Evolutionary conservation across 2,888 invertebrate species (phyloP), one percentile per base, ranked within the genome.

Genomic region (Temnothorax unifasciatus): DNA sequence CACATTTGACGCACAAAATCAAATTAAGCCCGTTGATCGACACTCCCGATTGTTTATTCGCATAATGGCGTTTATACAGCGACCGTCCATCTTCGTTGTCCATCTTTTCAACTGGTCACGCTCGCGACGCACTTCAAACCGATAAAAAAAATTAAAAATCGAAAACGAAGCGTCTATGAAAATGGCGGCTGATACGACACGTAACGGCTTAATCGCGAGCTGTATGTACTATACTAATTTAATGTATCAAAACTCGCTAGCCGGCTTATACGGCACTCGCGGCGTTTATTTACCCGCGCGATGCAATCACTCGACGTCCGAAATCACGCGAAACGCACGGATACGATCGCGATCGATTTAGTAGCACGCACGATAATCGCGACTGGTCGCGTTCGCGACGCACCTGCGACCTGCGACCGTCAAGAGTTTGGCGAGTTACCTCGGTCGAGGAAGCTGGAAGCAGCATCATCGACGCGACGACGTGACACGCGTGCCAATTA

Each of bases 401-500:
- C 41, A 44, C 41, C 34, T 25, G 25, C 25, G 25, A 25, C 25
- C 25, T 21, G 8, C 41, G 61, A 63, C 2, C 34, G 13, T 25
- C 8, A 3, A 15, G 34, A 61, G 21, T 21, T 41, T 21, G 8
- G 18, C 59, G 21, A 64, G 21, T 41, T 41, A 41, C 15, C 41
- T 64, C 41, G 41, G 3, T 21, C 21, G 63, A 38, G 63, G 5
- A 63, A 25, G 6, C 41, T n/a, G 63, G 5, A 63, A 25, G 6
- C 41, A 6, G 21, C 41, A 13, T 25, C 41, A 8, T 41, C 64
- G 41, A 64, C 15, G 41, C 21, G 41, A 41, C 41, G 15, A 41
- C 41, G 15, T 64, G 64, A 25, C 50, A 29, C 68, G 47, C 50
- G 47, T 25, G 25, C 44, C 68, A 79, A 79, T 79, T 38, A 81